Base-by-base conservation (phyloP, 2,113 vertebrate species). In the Sinocyclocheilus anophthalmus region DNA sequence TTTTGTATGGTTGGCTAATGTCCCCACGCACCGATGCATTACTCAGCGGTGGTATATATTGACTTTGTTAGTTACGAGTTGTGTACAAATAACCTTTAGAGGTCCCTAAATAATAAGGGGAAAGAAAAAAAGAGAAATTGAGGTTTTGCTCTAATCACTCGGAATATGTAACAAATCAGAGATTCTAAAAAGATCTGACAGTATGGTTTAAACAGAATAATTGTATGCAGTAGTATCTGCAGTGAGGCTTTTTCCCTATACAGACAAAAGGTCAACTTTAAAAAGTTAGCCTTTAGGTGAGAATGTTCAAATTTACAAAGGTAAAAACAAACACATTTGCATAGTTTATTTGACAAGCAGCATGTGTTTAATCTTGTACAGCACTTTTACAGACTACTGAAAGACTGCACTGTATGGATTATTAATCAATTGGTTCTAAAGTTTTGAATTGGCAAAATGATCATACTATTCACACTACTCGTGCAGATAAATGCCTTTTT, bases 81-180 rank as follows among this genome's bases (percentile, higher is more conserved):
- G 45, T 48, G 45, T 12, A 72, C 42, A 76, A 26, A 76, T 69
- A 86, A 67, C 57, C 70, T 84, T 87, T 77, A 84, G 73, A 70
- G 73, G 37, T 72, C 63, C 13, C 33, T 57, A 83, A 83, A 77
- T 55, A 50, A 57, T 39, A 87, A 5, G 18, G 45, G 16, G 5
- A 50, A 16, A 76, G 12, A 39, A 48, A 12, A 33, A 70, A 70
- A 30, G 11, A 37, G 13, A 12, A 14, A 24, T 12, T 5, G 2
- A 22, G 48, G 33, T 61, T n/a, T 63, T 63, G 5, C 10, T 14
- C 0, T 16, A 61, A 33, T 42, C 5, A 42, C 16, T 33, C 26
- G 39, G 13, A 61, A 79, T 57, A 37, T 57, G 6, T 24, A 76
- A 76, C 24, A 76, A 24, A 33, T 30, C 11, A 26, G 65, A 33